Conservation (phyloP, 2,113 vertebrate genomes). For the Chlamydotis undulata region DNA sequence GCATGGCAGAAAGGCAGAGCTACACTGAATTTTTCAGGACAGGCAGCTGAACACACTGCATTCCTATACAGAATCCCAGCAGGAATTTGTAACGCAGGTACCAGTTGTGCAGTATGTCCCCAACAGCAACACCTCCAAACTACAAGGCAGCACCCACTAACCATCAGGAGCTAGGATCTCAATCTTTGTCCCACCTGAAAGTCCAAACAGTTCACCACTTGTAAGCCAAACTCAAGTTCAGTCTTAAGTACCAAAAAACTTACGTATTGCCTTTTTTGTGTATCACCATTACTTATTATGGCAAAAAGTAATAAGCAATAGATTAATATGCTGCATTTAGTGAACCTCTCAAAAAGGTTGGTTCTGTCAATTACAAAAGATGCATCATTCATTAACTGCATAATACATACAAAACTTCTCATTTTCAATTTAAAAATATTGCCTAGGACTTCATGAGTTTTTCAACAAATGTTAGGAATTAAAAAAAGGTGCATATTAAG, state of each 20-base stretch:
- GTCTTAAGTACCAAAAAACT: neutral
- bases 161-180: neutral
- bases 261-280: neutral
- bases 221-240: neutral
- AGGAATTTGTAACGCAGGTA: rapidly evolving
- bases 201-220: neutral
- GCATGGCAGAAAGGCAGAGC: neutral
- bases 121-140: neutral
- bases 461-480: constrained; percentile 39
- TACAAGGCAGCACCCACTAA: neutral
- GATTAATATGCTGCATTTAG: neutral
- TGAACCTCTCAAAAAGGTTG: neutral
- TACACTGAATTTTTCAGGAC: neutral
- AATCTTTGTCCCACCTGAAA: neutral
- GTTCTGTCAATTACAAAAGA: neutral
- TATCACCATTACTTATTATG: neutral
- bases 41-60: neutral
- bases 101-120: rapidly evolving
- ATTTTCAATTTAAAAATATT: constrained; percentile 38
- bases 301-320: neutral
- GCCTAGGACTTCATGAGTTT: constrained; percentile 13
- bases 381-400: neutral
- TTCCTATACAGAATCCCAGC: neutral
- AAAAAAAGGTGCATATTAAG: constrained; percentile 19
- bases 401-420: neutral